phyloP scores from a whole-genome alignment of 2,113 vertebrate species.

The Felis chaus region DNA sequence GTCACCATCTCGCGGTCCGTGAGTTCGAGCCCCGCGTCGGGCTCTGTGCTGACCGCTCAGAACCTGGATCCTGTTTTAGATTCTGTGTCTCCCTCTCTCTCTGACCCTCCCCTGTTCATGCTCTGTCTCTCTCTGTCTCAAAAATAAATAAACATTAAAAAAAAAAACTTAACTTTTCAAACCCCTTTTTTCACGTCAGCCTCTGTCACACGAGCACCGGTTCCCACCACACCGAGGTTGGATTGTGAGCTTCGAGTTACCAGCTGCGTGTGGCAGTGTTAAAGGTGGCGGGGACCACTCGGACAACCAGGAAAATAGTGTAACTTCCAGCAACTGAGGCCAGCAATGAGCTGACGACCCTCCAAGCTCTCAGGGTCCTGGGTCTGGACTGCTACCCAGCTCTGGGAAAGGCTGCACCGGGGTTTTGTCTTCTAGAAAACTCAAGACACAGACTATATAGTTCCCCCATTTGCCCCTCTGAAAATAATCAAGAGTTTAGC shows the following conservation, averaged over 20 bases:
- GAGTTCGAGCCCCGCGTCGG: too few species aligned
- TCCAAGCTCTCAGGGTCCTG: neutral
- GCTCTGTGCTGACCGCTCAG: too few species aligned
- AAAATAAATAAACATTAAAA: too few species aligned
- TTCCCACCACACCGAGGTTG: neutral
- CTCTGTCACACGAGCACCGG: too few species aligned
- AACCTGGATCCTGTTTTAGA: accelerated
- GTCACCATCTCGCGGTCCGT: too few species aligned
- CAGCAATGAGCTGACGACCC: neutral
- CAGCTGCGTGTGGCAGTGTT: neutral
- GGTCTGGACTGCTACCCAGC: neutral
- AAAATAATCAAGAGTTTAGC: neutral
- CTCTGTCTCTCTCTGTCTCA: too few species aligned
- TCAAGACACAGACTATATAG: neutral
- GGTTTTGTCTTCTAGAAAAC: neutral
- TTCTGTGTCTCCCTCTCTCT: too few species aligned
- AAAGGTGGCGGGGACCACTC: neutral
- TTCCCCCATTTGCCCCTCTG: neutral
- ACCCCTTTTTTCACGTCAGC: neutral
- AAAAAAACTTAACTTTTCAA: neutral
- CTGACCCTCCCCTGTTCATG: too few species aligned
- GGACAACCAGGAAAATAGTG: neutral
- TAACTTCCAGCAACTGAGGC: neutral
- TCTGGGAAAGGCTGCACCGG: neutral
- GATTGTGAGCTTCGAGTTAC: neutral